Conservation (phyloP, 2,888 invertebrate genomes). For the Eurois occulta region DNA sequence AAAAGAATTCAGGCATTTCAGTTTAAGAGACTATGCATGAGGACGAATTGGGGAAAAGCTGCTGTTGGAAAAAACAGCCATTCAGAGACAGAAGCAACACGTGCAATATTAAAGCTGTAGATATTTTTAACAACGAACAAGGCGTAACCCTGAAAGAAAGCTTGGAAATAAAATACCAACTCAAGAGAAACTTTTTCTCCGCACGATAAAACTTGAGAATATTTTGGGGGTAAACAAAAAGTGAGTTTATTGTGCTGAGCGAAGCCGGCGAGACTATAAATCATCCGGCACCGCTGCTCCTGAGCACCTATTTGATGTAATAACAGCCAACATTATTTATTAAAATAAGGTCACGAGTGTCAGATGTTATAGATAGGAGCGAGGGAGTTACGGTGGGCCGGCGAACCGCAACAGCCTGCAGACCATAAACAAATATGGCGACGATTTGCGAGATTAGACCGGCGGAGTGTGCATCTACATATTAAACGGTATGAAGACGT, state of each 20-base stretch:
- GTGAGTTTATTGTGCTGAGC: conserved; percentile 73
- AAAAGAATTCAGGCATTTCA: conserved; percentile 27
- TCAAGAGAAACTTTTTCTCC: conserved; percentile 56
- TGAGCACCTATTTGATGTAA: conserved; percentile 83
- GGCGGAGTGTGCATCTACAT: conserved; percentile 52
- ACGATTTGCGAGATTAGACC: conserved; percentile 53
- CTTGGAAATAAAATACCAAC: conserved; percentile 60
- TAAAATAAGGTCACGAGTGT: conserved; percentile 74
- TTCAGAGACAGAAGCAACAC: conserved; percentile 19
- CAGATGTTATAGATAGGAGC: conserved; percentile 70
- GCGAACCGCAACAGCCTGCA: conserved; percentile 53
- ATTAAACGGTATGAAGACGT: conserved; percentile 51
- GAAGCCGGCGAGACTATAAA: conserved; percentile 72
- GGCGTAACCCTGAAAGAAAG: conserved; percentile 28
- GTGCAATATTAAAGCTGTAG: conserved; percentile 26
- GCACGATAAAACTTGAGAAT: conserved; percentile 63
- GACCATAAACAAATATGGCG: conserved; percentile 58
- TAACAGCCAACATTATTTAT: conserved; percentile 81
- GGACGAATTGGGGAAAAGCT: background rate
- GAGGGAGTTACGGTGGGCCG: conserved; percentile 51
- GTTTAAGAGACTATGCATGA: conserved; percentile 46
- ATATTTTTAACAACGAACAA: conserved; percentile 35
- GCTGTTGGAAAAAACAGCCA: background rate
- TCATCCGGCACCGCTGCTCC: conserved; percentile 79
- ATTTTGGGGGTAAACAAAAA: conserved; percentile 71